Evolutionary conservation across 2,797 vertebrate species (phyloP).

Genomic region (Cephalopachus bancanus): DNA sequence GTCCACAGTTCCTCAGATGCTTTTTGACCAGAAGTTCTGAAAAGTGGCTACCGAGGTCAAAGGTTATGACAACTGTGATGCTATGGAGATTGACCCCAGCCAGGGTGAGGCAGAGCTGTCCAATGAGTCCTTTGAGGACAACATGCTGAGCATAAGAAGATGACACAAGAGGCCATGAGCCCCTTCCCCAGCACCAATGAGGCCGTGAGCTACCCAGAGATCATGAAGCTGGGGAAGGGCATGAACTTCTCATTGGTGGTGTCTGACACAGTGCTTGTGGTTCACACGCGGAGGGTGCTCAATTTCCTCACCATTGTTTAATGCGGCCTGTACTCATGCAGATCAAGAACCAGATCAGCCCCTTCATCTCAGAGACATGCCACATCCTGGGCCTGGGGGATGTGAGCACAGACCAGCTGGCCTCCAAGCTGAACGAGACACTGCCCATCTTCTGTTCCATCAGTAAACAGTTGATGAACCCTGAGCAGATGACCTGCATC

Average conservation of each 20-base stretch:
- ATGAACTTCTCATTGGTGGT: conserved; percentile 98
- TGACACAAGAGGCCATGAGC: conserved; percentile 98
- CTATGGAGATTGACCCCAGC: conserved; percentile 97
- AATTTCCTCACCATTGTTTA: no score
- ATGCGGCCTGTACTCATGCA: conserved; percentile 82
- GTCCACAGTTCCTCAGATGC: conserved; percentile 98
- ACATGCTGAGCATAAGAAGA: conserved; percentile 97
- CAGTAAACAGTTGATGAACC: conserved; percentile 97
- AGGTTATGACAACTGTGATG: conserved; percentile 97
- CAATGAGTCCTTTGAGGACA: conserved; percentile 96
- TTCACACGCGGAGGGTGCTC: no score
- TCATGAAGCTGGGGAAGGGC: conserved; percentile 96
- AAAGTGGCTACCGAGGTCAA: conserved; percentile 98
- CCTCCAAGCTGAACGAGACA: conserved; percentile 95
- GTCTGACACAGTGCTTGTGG: conserved; percentile 94
- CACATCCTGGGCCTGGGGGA: conserved; percentile 96
- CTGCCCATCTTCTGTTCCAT: conserved; percentile 95
- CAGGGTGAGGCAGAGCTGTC: conserved; percentile 95
- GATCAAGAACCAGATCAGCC: conserved; percentile 98
- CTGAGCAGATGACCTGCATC: conserved; percentile 93
- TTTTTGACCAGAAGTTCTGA: conserved; percentile 98
- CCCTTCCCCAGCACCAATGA: conserved; percentile 95
- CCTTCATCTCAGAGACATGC: conserved; percentile 97
- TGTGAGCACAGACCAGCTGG: conserved; percentile 95
- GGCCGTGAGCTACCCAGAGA: conserved; percentile 96